phyloP scores from a whole-genome alignment of 2,113 vertebrate genomes.

The Bothrops jararaca region DNA sequence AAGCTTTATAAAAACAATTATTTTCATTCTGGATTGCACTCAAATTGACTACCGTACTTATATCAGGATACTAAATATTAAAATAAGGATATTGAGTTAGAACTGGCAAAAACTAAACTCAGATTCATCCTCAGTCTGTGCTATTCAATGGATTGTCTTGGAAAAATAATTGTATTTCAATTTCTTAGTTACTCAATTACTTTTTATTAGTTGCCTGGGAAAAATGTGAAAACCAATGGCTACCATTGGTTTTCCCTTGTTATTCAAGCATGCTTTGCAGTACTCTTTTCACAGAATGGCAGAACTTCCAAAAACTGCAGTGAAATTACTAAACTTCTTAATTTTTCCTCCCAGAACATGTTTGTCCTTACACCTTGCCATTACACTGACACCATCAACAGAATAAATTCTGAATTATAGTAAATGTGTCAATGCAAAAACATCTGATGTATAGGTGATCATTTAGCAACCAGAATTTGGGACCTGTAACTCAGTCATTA shows the following conservation, averaged over 20 bases:
- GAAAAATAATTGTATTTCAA: neutral
- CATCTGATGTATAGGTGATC: no score
- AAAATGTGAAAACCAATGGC: neutral
- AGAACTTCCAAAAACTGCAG: neutral
- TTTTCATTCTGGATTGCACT: neutral
- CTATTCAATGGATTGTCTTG: neutral
- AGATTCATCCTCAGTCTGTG: neutral
- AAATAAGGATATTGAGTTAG: neutral
- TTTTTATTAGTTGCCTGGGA: neutral
- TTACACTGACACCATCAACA: constrained; percentile 45
- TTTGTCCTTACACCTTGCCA: no score
- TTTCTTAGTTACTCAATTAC: neutral
- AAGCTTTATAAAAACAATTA: neutral
- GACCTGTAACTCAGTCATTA: no score
- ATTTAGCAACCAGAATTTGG: no score
- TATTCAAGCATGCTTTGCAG: neutral
- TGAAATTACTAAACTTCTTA: neutral
- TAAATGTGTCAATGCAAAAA: neutral
- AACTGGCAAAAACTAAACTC: neutral
- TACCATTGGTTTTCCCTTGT: no score
- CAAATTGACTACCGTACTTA: neutral
- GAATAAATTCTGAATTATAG: neutral
- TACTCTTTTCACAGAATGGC: neutral
- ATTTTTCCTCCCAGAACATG: neutral
- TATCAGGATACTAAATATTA: neutral